Percentiles rank a stretch among this genome's conserved stretches.
These are phyloP conservation scores for Galaxias olidus DNA, from an alignment of 2,797 vertebrate genomes.

Conservation along the genomic window DNA sequence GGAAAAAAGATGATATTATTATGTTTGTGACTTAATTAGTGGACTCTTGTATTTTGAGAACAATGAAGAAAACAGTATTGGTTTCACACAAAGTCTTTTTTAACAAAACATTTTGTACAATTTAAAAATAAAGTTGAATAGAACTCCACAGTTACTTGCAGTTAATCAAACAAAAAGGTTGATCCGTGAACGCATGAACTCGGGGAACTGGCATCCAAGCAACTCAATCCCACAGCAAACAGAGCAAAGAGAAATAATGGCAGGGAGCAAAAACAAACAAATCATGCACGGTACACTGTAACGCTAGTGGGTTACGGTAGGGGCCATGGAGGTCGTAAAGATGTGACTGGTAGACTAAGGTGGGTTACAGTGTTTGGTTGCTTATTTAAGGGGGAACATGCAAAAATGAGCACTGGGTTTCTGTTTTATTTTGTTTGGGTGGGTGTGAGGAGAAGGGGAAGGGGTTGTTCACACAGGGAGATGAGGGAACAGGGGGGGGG, in stretches of 20 bases:
- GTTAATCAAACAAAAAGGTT: neutral
- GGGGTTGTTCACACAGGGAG: neutral
- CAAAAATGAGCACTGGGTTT: neutral
- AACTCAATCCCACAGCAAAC: neutral
- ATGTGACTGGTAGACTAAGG: too few relatives aligned
- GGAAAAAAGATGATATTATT: constrained; percentile 12
- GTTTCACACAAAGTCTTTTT: neutral
- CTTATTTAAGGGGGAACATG: too few relatives aligned
- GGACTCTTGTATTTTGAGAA: too few relatives aligned
- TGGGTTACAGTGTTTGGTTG: too few relatives aligned
- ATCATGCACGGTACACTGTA: too few relatives aligned
- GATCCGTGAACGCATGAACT: neutral
- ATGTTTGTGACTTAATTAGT: too few relatives aligned
- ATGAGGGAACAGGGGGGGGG: neutral
- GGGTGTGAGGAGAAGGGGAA: neutral
- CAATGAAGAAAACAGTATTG: neutral
- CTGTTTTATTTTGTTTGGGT: constrained; percentile 19
- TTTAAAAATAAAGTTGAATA: neutral
- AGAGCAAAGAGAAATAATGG: neutral
- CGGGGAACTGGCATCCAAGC: neutral
- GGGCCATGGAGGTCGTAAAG: too few relatives aligned
- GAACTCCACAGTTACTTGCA: neutral
- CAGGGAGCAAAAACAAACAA: too few relatives aligned
- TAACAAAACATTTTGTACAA: neutral
- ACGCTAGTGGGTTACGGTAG: too few relatives aligned